Conservation (phyloP, 2,797 vertebrate species). For the Syndactyla subalaris region DNA sequence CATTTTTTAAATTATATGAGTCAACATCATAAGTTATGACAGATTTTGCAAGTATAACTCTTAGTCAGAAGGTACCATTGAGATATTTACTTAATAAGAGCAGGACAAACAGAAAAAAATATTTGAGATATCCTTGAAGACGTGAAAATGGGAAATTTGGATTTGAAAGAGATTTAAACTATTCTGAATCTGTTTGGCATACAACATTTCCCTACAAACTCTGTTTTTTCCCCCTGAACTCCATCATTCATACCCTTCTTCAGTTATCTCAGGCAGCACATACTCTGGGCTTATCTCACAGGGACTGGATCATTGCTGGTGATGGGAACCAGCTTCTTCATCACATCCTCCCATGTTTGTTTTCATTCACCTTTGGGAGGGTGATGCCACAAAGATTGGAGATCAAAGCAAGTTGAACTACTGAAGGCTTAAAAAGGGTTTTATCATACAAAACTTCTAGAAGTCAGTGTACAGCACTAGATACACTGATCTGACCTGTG, state of each 20-base stretch:
- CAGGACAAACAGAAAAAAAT: not conserved
- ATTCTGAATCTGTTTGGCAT: not conserved
- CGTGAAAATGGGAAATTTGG: not conserved
- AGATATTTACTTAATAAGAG: not conserved
- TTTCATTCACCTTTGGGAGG: not conserved
- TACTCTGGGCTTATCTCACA: not conserved
- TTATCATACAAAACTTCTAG: not conserved
- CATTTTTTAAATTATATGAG: not conserved
- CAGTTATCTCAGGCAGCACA: not conserved
- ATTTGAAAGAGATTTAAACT: not conserved
- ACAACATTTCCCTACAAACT: not conserved
- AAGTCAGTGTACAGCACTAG: not conserved
- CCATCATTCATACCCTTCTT: not conserved
- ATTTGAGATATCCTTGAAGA: not conserved
- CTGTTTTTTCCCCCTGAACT: not conserved
- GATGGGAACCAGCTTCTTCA: not conserved
- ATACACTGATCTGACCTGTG: not conserved
- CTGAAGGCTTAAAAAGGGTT: not conserved
- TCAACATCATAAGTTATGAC: not conserved
- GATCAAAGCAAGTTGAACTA: not conserved
- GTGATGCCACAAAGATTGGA: not conserved
- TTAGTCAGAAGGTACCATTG: not conserved
- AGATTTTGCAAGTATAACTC: not conserved
- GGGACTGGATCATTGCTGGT: accelerated
- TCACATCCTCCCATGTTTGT: not conserved